Percentiles rank a stretch among this genome's conserved stretches.
Conservation (phyloP, 2,797 vertebrate genomes). For the Megalops cyprinoides region DNA sequence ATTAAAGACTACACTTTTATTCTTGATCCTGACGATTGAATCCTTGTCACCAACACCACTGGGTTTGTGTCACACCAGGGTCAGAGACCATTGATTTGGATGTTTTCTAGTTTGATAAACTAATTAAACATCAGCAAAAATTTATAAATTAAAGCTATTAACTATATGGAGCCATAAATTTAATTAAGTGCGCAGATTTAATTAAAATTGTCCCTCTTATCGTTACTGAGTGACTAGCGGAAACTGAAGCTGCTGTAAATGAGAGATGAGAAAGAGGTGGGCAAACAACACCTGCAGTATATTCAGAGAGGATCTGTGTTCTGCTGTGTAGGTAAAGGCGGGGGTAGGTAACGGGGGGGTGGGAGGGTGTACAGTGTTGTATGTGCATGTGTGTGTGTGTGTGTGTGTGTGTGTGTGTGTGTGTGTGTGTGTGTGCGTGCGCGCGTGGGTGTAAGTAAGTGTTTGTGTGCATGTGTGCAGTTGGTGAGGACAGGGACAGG, state of each 20-base stretch:
- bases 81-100: neutral
- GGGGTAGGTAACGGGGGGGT: neutral
- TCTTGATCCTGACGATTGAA: too few species aligned
- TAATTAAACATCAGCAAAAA: slow-evolving; percentile 35
- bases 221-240: slow-evolving; percentile 37
- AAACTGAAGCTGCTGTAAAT: slow-evolving; percentile 2
- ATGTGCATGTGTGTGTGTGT: too few species aligned
- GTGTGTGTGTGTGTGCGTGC: too few species aligned
- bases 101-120: slow-evolving; percentile 37
- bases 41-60: neutral
- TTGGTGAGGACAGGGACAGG: slow-evolving; percentile 34
- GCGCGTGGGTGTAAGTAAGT: too few species aligned
- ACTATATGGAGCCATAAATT: slow-evolving; percentile 53
- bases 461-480: neutral
- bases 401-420: too few species aligned
- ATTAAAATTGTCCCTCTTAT: slow-evolving; percentile 55
- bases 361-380: neutral
- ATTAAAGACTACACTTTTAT: too few species aligned
- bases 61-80: neutral
- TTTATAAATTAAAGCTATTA: slow-evolving; percentile 36
- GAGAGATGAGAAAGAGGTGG: slow-evolving; percentile 29
- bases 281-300: slow-evolving; percentile 27
- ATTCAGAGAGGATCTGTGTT: neutral
- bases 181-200: slow-evolving; percentile 61
- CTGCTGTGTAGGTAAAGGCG: neutral